phyloP scores from a whole-genome alignment of 2,797 vertebrate genomes.

The Taenioides sp. region DNA sequence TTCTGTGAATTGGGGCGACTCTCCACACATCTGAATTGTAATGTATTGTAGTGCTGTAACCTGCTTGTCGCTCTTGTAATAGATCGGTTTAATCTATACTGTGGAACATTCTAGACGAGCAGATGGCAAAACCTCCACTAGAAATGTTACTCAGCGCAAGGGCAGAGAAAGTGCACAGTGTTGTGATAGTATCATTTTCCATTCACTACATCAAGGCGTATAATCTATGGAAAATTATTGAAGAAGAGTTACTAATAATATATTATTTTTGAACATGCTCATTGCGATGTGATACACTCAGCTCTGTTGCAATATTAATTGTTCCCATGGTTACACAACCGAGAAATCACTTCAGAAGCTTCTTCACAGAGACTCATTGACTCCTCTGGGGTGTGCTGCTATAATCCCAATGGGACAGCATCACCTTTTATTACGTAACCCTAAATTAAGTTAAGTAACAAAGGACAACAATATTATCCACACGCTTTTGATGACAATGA shows the following conservation, averaged over 20 bases:
- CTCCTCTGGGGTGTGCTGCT: constrained; percentile 7
- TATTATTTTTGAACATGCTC: constrained; percentile 47
- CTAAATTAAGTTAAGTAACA: neutral
- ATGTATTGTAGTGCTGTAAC: too few species aligned
- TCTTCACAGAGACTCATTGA: neutral
- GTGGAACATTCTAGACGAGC: too few species aligned
- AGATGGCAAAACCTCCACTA: too few species aligned
- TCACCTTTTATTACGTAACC: neutral
- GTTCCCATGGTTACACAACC: constrained; percentile 33
- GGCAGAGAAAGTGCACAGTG: too few species aligned
- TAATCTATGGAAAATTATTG: constrained; percentile 47
- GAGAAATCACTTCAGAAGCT: constrained; percentile 24
- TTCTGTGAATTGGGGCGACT: too few species aligned
- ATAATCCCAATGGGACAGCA: constrained; percentile 3
- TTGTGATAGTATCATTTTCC: neutral
- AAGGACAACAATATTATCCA: neutral
- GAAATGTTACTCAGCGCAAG: neutral
- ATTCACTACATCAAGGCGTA: constrained; percentile 16
- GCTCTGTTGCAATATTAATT: constrained; percentile 39
- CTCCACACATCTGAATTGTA: too few species aligned
- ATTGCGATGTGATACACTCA: constrained; percentile 24
- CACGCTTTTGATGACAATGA: neutral
- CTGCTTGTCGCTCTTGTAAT: too few species aligned
- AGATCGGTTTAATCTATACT: too few species aligned
- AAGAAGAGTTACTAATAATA: constrained; percentile 51